Evolutionary conservation across 2,797 vertebrate genomes (phyloP), one percentile per base, ranked within the genome.

Genomic region (Ptychobarbus kaznakovi): DNA sequence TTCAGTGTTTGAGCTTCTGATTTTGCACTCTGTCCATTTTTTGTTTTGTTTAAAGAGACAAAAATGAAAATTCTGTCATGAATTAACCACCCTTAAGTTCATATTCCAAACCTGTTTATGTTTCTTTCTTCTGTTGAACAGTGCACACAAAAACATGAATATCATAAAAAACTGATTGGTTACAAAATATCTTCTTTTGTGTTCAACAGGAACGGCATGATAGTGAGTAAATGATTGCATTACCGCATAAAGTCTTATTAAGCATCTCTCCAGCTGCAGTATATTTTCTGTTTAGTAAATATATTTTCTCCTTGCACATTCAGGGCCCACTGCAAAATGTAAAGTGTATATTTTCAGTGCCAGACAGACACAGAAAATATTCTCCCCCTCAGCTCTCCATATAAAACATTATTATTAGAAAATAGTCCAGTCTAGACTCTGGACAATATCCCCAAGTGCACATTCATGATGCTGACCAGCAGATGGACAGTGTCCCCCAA

Each of bases 401-500:
- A 32, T 46, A 61, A 46, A 65, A 63, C 15, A 63, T 22, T n/a
- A 53, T 68, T 25, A 58, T 69, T 76, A 38, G 20, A 74, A 74
- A 7, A 63, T 35, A 35, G 49, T 61, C 32, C 8, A 38, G 42
- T 38, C 25, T 63, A 12, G 20, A 46, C 20, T 63, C 25, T 49
- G 8, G 20, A 49, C 56, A 46, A 46, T 74, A 63, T 13, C 1
- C 58, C n/a, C 44, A 40, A 18, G 6, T 42, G 73, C 61, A 76
- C 32, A 3, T 76, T 46, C 16, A 68, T n/a, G 10, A 18, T 28
- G 10, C 3, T 53, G 82, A 53, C 44, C 73, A 83, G 73, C 73
- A 83, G 82, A 83, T 83, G 82, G 73, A 56, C 32, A 66, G 46
- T 53, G 46, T 40, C 16, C 16, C 49, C 42, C 5, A 51, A 40